Conservation (phyloP, 92 coral and sea anemone genomes). For the Palythoa grandiflora region DNA sequence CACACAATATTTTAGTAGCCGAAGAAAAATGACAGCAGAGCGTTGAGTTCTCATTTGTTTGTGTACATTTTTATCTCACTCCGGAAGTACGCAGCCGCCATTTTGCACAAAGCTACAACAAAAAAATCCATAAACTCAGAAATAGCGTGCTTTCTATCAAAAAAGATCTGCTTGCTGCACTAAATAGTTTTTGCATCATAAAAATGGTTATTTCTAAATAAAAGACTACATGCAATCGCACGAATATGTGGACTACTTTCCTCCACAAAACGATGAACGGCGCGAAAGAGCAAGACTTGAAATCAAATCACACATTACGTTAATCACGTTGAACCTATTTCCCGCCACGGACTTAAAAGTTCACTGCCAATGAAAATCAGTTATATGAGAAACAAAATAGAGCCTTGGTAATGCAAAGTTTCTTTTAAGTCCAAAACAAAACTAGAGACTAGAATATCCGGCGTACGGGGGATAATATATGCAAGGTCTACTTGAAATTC, state of each 20-base stretch:
- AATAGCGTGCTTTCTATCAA: neutral
- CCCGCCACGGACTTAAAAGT: neutral
- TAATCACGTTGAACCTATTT: neutral
- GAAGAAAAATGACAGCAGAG: conserved; percentile 10
- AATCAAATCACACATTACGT: neutral
- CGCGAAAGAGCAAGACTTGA: neutral
- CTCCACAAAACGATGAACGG: neutral
- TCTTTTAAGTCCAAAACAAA: neutral
- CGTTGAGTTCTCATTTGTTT: neutral
- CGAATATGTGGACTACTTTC: neutral
- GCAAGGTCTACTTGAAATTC: conserved; percentile 37
- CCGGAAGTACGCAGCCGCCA: conserved; percentile 81
- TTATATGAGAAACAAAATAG: neutral
- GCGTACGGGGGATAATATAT: conserved; percentile 32
- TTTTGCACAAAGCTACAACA: conserved; percentile 44
- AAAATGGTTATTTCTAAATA: neutral
- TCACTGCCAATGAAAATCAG: neutral
- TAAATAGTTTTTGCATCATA: neutral
- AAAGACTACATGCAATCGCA: neutral
- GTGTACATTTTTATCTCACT: conserved; percentile 49
- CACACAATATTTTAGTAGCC: neutral
- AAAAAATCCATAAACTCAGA: neutral
- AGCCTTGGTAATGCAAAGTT: conserved; percentile 5
- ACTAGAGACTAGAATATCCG: conserved; percentile 19
- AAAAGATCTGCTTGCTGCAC: neutral